A percentile compares a stretch with the other conserved stretches of the same genome.
These are phyloP conservation scores for Hipposideros larvatus DNA, from an alignment of 2,797 vertebrate species.

Conservation along the genomic window DNA sequence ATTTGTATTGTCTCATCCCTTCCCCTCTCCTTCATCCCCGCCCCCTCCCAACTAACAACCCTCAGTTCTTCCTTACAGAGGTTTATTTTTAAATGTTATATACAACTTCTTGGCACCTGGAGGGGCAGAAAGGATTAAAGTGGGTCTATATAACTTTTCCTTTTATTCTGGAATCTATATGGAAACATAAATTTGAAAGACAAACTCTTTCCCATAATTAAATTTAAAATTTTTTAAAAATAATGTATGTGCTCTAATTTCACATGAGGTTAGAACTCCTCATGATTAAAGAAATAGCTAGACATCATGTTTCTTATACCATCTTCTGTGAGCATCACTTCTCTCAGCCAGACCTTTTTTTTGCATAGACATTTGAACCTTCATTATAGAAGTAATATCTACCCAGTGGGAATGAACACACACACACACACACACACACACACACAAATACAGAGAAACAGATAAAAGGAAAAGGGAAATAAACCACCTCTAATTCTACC, in stretches of 20 bases:
- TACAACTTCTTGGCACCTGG: not conserved
- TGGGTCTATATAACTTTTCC: not conserved
- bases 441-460: not conserved
- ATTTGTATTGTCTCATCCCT: too few relatives aligned
- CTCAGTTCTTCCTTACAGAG: too few relatives aligned
- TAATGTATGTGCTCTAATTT: not conserved
- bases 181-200: not conserved
- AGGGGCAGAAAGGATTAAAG: not conserved
- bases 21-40: too few relatives aligned
- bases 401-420: not conserved
- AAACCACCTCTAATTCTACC: not conserved
- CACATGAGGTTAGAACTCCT: not conserved
- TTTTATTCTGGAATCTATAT: not conserved
- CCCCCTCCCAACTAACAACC: too few relatives aligned
- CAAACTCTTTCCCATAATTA: not conserved
- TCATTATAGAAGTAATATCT: not conserved
- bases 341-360: not conserved
- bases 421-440: not conserved
- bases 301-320: not conserved
- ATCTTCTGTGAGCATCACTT: not conserved
- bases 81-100: constrained; percentile 12
- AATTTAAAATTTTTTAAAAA: not conserved
- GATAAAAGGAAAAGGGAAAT: constrained; percentile 6
- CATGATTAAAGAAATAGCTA: not conserved
- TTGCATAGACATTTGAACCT: not conserved